Conservation (phyloP, 2,797 vertebrate genomes). For the Acanthiza pusilla region DNA sequence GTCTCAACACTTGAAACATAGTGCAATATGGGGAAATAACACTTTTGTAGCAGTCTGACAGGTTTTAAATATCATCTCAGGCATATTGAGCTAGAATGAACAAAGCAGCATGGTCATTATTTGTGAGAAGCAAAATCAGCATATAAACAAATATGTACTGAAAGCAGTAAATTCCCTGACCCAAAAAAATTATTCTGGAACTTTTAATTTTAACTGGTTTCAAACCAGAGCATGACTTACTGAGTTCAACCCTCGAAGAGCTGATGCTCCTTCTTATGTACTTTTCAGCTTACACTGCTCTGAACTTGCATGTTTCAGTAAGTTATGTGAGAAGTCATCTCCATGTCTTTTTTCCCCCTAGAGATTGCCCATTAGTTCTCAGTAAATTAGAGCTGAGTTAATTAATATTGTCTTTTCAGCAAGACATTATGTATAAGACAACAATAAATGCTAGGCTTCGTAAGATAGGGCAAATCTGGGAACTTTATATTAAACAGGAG, state of each 20-base stretch:
- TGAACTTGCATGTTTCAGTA: not conserved
- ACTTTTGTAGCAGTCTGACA: not conserved
- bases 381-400: not conserved
- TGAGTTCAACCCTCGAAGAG: not conserved
- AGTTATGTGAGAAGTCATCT: not conserved
- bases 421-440: not conserved
- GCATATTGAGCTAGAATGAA: not conserved
- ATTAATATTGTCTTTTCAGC: not conserved
- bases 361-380: not conserved
- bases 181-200: not conserved
- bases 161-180: not conserved
- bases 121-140: not conserved
- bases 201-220: not conserved
- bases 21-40: not conserved
- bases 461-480: not conserved
- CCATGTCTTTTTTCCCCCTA: accelerated
- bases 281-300: not conserved
- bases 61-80: not conserved
- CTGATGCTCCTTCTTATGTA: not conserved
- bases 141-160: not conserved
- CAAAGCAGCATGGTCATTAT: not conserved
- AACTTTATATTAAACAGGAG: not conserved
- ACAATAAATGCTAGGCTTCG: not conserved
- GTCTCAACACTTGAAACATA: not conserved
- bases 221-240: not conserved